phyloP scores from a whole-genome alignment of 1,140 invertebrate genomes.

The Ladona fulva region DNA sequence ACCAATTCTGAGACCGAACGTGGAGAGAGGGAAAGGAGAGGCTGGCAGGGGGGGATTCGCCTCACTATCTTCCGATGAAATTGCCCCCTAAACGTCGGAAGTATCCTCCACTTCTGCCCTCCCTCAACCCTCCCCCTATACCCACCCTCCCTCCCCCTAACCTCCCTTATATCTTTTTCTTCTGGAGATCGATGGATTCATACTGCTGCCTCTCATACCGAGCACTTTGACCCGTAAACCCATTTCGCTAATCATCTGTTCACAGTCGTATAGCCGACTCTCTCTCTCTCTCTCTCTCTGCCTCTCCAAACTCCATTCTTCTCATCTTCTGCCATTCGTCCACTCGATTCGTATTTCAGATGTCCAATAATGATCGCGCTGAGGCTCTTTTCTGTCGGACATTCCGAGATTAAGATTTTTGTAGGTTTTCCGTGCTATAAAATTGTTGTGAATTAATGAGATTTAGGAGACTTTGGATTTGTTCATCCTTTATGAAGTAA shows the following conservation, averaged over 20 bases:
- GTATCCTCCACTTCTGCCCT: not conserved
- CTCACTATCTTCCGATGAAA: not conserved
- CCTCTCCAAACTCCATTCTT: no score
- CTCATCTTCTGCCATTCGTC: no score
- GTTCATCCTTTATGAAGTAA: no score
- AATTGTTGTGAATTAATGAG: no score
- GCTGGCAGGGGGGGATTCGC: not conserved
- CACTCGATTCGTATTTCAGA: no score
- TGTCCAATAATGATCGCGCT: no score
- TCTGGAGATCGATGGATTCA: not conserved
- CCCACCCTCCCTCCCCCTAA: not conserved
- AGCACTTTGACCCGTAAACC: not conserved
- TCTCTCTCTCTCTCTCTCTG: no score
- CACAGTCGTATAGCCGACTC: no score
- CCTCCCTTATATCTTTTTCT: not conserved
- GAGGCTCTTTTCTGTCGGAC: no score
- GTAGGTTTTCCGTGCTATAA: no score
- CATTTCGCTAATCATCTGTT: not conserved
- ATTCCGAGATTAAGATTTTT: no score
- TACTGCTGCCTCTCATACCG: not conserved
- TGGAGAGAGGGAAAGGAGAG: not conserved
- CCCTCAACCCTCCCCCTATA: not conserved
- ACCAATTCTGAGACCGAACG: conserved; percentile 7
- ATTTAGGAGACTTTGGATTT: no score
- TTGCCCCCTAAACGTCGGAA: not conserved